Percentiles rank a stretch among this genome's conserved stretches.
phyloP scores from a whole-genome alignment of 2,888 invertebrate genomes.

The Cheilosia urbana region DNA sequence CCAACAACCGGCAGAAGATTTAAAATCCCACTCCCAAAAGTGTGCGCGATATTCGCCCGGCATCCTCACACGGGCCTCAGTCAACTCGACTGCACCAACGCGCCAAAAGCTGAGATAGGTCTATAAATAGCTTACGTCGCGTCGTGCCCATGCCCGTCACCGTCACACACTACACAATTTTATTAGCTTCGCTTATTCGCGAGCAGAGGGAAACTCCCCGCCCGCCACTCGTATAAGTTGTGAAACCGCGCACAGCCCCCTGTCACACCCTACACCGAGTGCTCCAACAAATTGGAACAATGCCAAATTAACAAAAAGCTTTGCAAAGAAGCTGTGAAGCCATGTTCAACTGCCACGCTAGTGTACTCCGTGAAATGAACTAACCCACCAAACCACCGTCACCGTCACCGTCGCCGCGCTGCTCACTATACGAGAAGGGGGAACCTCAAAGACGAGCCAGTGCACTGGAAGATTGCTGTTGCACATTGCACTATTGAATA shows the following conservation, averaged over 20 bases:
- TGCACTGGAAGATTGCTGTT: conserved; percentile 47
- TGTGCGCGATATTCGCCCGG: neutral
- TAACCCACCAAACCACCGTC: conserved; percentile 1
- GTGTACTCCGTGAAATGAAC: conserved; percentile 1
- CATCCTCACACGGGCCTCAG: conserved; percentile 3
- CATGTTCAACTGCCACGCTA: conserved; percentile 51
- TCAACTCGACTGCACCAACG: conserved; percentile 23
- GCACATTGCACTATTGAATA: conserved; percentile 14
- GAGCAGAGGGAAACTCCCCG: conserved; percentile 35
- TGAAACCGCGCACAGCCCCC: neutral
- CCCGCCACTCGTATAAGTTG: conserved; percentile 2
- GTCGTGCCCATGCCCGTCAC: neutral
- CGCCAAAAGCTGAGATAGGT: conserved; percentile 54
- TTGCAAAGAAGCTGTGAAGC: conserved; percentile 59
- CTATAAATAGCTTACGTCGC: conserved; percentile 54
- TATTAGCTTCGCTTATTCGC: conserved; percentile 45
- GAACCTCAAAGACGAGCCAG: conserved; percentile 16
- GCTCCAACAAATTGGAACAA: conserved; percentile 67
- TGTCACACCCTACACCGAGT: conserved; percentile 18
- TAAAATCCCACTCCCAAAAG: conserved; percentile 34
- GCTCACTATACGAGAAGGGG: neutral
- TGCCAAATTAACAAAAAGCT: conserved; percentile 73
- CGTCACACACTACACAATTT: conserved; percentile 43
- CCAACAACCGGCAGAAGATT: conserved; percentile 28
- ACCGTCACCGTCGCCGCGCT: neutral